These are phyloP conservation scores for Myotis vivesi DNA, from an alignment of 2,797 vertebrate genomes.

Conservation along the genomic window DNA sequence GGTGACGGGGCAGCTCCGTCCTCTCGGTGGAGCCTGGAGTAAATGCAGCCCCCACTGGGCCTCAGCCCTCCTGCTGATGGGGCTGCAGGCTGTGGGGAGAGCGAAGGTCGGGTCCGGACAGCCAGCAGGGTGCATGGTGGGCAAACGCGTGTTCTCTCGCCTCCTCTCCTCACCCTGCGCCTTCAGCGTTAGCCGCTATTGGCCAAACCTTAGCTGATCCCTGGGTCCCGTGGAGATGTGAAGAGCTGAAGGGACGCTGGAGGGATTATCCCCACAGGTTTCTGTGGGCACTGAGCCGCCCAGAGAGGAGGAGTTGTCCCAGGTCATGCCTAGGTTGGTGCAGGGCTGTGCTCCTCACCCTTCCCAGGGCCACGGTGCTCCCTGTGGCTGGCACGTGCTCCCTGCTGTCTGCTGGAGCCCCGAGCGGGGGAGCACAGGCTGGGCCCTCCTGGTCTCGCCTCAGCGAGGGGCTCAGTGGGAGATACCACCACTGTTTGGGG, in stretches of 20 bases:
- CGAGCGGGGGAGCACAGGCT: fast-evolving
- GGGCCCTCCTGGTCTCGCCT: fast-evolving
- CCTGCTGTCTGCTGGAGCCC: background rate
- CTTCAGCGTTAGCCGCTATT: fast-evolving
- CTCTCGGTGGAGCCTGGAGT: background rate
- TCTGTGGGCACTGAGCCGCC: background rate
- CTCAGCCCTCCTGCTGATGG: background rate
- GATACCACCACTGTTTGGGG: background rate
- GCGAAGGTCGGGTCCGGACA: fast-evolving
- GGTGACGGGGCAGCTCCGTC: fast-evolving
- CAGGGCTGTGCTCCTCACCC: background rate
- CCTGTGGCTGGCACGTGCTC: fast-evolving
- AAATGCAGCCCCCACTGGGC: fast-evolving
- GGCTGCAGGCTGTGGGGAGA: fast-evolving
- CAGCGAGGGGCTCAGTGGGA: background rate
- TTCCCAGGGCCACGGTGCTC: background rate
- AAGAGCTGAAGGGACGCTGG: background rate
- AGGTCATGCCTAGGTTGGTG: too few species aligned
- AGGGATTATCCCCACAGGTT: background rate
- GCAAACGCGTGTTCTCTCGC: fast-evolving
- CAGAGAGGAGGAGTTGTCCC: background rate
- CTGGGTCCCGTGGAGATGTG: too few species aligned
- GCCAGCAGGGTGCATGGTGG: fast-evolving
- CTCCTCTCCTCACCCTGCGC: too few species aligned
- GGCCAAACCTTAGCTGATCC: background rate